Evolutionary conservation across 2,888 invertebrate genomes (phyloP).

Genomic region (Amphipoea lucens): DNA sequence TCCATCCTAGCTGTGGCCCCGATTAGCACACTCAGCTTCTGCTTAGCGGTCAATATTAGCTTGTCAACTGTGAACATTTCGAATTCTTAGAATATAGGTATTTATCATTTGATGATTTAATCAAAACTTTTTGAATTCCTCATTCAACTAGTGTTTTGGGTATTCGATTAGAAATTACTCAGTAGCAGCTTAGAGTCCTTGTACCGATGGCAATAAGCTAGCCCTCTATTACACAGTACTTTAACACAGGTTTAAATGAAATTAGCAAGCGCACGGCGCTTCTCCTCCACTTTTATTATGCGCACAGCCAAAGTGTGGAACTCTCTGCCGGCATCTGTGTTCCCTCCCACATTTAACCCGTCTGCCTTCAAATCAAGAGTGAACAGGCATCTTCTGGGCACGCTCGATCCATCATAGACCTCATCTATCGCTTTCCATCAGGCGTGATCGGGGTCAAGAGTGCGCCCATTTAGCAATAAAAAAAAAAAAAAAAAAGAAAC

Average conservation of each 20-base stretch:
- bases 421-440: no score
- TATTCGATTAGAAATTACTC: background rate
- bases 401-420: no score
- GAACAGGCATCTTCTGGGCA: no score
- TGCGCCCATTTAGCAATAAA: no score
- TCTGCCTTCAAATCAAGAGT: no score
- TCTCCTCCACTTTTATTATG: no score
- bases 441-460: no score
- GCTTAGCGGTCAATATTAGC: slow-evolving; percentile 77
- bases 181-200: background rate
- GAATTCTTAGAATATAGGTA: background rate
- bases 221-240: background rate
- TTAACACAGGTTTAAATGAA: background rate
- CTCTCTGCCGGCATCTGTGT: no score
- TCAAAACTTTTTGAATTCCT: background rate
- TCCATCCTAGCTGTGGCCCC: slow-evolving; percentile 85
- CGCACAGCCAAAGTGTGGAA: no score
- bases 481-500: no score
- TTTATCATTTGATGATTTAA: background rate
- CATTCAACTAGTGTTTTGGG: background rate
- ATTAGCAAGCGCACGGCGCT: no score
- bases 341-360: no score
- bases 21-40: slow-evolving; percentile 81
- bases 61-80: slow-evolving; percentile 79
- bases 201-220: background rate